phyloP scores from a whole-genome alignment of 2,113 vertebrate species.

The Nycticryphes semicollaris region DNA sequence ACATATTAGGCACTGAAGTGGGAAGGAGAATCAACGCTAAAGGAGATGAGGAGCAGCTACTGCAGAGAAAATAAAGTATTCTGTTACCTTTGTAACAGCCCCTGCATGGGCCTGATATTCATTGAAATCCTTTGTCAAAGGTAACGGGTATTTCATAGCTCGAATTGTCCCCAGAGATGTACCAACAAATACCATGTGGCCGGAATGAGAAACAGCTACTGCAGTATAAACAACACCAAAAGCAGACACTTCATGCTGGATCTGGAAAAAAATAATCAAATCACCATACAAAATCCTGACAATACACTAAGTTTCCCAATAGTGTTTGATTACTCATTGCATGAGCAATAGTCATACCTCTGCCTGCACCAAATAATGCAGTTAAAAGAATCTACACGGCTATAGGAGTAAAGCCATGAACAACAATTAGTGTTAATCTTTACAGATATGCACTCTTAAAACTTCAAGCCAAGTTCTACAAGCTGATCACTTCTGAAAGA shows the following conservation, averaged over 20 bases:
- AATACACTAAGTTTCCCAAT: not conserved
- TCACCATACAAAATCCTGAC: not conserved
- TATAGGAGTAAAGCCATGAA: not conserved
- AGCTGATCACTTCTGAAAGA: not conserved
- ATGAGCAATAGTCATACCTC: not conserved
- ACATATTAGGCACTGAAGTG: not conserved
- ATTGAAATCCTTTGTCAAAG: slow-evolving; percentile 81
- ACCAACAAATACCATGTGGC: slow-evolving; percentile 86
- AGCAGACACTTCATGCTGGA: slow-evolving; percentile 82
- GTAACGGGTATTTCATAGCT: slow-evolving; percentile 87
- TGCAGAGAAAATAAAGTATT: not conserved
- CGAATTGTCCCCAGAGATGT: slow-evolving; percentile 85
- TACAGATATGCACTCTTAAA: not conserved
- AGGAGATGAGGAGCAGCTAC: not conserved
- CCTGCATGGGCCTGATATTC: slow-evolving; percentile 88
- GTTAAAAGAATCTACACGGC: not conserved
- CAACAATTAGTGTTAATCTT: not conserved
- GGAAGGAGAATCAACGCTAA: not conserved
- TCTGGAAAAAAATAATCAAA: slow-evolving; percentile 63
- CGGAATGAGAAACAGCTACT: slow-evolving; percentile 83
- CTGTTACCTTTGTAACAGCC: slow-evolving; percentile 88
- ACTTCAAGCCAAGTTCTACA: not conserved
- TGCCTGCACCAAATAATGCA: not conserved
- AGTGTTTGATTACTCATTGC: not conserved
- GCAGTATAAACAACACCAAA: slow-evolving; percentile 80